phyloP scores from a whole-genome alignment of 2,888 invertebrate genomes.

The Conistra vaccinii region DNA sequence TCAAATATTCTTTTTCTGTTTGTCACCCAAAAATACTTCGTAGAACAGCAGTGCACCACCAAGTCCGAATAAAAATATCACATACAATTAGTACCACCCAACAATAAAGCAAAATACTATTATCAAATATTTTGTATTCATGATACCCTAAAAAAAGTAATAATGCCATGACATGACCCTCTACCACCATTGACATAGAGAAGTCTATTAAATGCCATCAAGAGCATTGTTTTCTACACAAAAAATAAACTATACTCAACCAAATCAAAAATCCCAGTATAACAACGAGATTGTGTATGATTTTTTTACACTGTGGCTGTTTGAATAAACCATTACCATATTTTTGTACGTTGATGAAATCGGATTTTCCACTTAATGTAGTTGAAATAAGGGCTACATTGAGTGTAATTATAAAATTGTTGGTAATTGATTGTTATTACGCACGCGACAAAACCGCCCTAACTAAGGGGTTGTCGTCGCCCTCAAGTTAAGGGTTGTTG shows the following conservation, averaged over 20 bases:
- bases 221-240: conserved; percentile 40
- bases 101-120: conserved; percentile 47
- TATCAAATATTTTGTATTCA: conserved; percentile 54
- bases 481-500: conserved; percentile 78
- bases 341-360: not conserved
- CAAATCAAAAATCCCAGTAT: conserved; percentile 35
- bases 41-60: not conserved
- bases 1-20: too few species aligned
- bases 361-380: conserved; percentile 31
- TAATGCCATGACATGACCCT: conserved; percentile 55
- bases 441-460: conserved; percentile 82
- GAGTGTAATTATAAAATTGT: conserved; percentile 36
- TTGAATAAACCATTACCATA: conserved; percentile 29
- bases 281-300: conserved; percentile 19
- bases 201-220: conserved; percentile 59
- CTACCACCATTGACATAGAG: conserved; percentile 57
- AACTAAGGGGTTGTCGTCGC: conserved; percentile 74
- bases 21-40: too few species aligned
- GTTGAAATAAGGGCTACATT: conserved; percentile 38
- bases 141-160: conserved; percentile 53
- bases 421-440: conserved; percentile 73
- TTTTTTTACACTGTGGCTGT: conserved; percentile 55
- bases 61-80: conserved; percentile 13
- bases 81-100: conserved; percentile 13
- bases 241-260: conserved; percentile 26